Evolutionary conservation across 1,140 invertebrate species (phyloP).

Genomic region (Drosophila arawakana): DNA sequence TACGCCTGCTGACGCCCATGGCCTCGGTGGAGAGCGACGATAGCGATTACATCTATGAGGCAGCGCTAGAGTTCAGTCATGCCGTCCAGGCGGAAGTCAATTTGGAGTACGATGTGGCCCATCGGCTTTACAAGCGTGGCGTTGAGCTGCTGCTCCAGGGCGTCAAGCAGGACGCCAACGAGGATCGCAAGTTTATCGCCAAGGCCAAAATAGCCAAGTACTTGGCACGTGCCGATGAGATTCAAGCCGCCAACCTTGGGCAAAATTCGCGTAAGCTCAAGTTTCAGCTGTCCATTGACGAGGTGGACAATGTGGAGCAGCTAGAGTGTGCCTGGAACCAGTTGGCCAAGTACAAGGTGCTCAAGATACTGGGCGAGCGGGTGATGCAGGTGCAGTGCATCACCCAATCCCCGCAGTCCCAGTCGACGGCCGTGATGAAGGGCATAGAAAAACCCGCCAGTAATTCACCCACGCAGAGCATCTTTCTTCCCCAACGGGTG

Average conservation of each 20-base stretch:
- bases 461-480: constrained; percentile 80
- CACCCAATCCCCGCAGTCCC: constrained; percentile 70
- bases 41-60: constrained; percentile 83
- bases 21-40: constrained; percentile 81
- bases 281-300: constrained; percentile 76
- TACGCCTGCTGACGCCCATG: constrained; percentile 75
- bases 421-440: constrained; percentile 85
- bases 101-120: constrained; percentile 84
- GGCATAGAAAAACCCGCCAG: constrained; percentile 85
- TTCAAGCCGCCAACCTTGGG: constrained; percentile 78
- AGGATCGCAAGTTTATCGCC: constrained; percentile 79
- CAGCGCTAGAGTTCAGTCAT: constrained; percentile 79
- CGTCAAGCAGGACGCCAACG: constrained; percentile 78
- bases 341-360: constrained; percentile 85
- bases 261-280: constrained; percentile 38
- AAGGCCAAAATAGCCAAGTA: constrained; percentile 83
- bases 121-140: constrained; percentile 84
- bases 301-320: constrained; percentile 54
- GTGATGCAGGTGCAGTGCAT: constrained; percentile 85
- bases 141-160: constrained; percentile 84
- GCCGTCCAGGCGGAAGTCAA: constrained; percentile 83
- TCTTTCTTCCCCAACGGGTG: constrained; percentile 85
- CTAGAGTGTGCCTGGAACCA: constrained; percentile 82
- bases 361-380: constrained; percentile 79
- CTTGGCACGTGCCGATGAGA: constrained; percentile 84